Percentiles rank a stretch among this genome's conserved stretches.
Conservation (phyloP, 2,113 vertebrate genomes). For the Cheirogaleus medius region DNA sequence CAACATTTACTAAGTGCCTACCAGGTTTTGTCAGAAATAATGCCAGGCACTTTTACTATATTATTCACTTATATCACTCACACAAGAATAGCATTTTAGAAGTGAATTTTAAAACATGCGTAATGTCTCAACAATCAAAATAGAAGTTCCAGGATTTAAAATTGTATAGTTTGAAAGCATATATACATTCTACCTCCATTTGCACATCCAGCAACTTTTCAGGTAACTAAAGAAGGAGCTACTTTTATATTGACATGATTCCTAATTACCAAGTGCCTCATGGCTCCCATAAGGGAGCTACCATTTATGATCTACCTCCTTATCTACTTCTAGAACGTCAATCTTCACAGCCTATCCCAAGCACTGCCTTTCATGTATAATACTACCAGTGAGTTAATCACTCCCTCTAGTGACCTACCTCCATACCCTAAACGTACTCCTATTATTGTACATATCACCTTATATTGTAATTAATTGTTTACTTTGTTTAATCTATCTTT, state of each 20-base stretch:
- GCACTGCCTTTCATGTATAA: not conserved
- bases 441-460: not conserved
- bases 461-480: not conserved
- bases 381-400: not conserved
- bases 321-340: not conserved
- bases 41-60: not conserved
- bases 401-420: not conserved
- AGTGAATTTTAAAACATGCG: not conserved
- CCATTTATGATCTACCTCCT: not conserved
- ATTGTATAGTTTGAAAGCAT: not conserved
- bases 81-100: conserved; percentile 1
- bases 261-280: too few relatives aligned
- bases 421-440: not conserved
- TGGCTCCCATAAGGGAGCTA: too few relatives aligned
- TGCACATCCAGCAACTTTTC: not conserved
- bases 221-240: not conserved
- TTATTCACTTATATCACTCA: not conserved
- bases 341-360: not conserved
- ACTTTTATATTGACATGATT: too few relatives aligned
- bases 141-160: not conserved
- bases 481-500: not conserved
- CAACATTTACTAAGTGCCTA: not conserved
- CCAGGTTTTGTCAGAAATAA: not conserved
- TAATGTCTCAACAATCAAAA: not conserved
- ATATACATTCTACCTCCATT: not conserved